Evolutionary conservation across 53 echinoderm and acorn worm genomes (phyloP), one percentile per base, ranked within the genome.

Genomic region (Henricia sp.): DNA sequence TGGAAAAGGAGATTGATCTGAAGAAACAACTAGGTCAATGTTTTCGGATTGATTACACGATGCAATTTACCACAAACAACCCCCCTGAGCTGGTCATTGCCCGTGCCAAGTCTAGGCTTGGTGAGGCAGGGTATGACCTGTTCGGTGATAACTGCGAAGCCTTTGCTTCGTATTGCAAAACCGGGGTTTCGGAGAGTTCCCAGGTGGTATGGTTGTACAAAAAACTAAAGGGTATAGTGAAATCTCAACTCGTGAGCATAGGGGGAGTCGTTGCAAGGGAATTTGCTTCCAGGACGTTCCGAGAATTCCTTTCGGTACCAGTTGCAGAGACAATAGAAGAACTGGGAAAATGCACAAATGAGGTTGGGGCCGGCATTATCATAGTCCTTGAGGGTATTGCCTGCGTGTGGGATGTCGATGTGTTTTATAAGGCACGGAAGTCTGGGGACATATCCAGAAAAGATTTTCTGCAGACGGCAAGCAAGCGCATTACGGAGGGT

Each of bases 141-240:
- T 54, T 64, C 40, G 56, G 64, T 3, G 90, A 90, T 58, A 90
- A 90, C 72, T 90, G 90, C 54, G 90, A 90, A 34, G 64, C 80
- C n/a, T 90, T 90, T 53, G 90, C 82, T 24, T 85, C 86, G 3
- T 90, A 71, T 20, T 90, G 90, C 29, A 85, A 85, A 44, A 85
- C 72, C 5, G 90, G 90, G 3, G 50, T 65, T 50, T 25, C 39
- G 1, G 48, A 85, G 64, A 73, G 73, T 32, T 65, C 51, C 67
- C 85, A 85, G 64, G 25, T 73, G 26, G 65, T 64, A 11, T 85
- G 85, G 85, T 30, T 85, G 63, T 73, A 85, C 2, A 21, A 37
- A 23, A 85, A 85, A 26, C 24, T 37, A 16, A 85, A 62, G 27
- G 46, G 25, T 16, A 26, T 24, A 19, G 2, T 83, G 13, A 40